These are phyloP conservation scores for Acrobeloides nanus DNA, from an alignment of 2,888 invertebrate species.

Conservation along the genomic window DNA sequence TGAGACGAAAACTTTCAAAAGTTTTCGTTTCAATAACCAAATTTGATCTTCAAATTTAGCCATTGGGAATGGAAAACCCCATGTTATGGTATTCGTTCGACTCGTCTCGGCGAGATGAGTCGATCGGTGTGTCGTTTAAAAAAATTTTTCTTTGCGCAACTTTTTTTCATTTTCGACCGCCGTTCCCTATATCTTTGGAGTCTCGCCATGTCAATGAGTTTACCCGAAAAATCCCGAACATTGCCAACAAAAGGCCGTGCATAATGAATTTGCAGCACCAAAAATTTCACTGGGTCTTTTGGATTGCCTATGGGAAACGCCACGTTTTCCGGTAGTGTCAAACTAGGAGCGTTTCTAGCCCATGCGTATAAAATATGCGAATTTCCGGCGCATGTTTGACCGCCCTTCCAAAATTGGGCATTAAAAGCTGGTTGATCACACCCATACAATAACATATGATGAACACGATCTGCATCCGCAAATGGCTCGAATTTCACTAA, in stretches of 20 bases:
- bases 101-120: no score
- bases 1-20: no score
- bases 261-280: slow-evolving; percentile 59
- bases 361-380: slow-evolving; percentile 62
- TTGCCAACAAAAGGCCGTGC: slow-evolving; percentile 52
- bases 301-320: slow-evolving; percentile 60
- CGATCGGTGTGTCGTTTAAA: no score
- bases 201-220: no score
- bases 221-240: slow-evolving; percentile 55
- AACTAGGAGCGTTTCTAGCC: slow-evolving; percentile 62
- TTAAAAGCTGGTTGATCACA: slow-evolving; percentile 56
- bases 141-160: no score
- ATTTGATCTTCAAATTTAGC: no score
- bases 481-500: slow-evolving; percentile 59
- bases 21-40: no score
- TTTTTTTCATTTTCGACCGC: no score
- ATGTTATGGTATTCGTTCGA: no score
- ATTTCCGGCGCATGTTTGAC: slow-evolving; percentile 53
- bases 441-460: slow-evolving; percentile 63
- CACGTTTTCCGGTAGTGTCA: slow-evolving; percentile 60
- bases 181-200: no score
- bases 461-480: slow-evolving; percentile 60
- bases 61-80: no score
- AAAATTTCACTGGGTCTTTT: slow-evolving; percentile 57
- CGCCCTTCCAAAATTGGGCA: slow-evolving; percentile 59